Conservation (phyloP, 92 coral and sea anemone species). For the Paramuricea clavata region DNA sequence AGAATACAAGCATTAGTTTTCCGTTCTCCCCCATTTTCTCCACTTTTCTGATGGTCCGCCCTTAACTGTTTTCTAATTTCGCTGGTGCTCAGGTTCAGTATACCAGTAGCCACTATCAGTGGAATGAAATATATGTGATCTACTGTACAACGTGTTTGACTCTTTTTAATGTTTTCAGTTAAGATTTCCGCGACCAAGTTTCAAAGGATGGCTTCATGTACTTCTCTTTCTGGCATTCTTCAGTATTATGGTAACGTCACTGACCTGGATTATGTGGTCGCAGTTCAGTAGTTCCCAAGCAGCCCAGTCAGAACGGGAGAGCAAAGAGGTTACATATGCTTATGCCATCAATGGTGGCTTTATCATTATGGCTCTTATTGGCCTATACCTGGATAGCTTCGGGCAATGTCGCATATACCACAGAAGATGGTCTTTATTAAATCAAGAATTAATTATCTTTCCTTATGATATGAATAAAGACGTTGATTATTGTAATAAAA, state of each 20-base stretch:
- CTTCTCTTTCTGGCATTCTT: conserved; percentile 92
- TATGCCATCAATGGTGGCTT: conserved; percentile 96
- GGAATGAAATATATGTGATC: too few relatives aligned
- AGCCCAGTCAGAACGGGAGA: conserved; percentile 92
- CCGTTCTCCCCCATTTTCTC: too few relatives aligned
- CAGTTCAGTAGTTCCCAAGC: conserved; percentile 88
- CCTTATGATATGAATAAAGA: conserved; percentile 64
- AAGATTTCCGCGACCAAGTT: conserved; percentile 92
- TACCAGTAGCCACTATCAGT: too few relatives aligned
- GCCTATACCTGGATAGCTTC: conserved; percentile 92
- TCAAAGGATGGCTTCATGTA: conserved; percentile 96
- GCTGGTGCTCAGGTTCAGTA: too few relatives aligned
- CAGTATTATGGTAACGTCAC: conserved; percentile 95
- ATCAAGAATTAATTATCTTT: conserved; percentile 82
- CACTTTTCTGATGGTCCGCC: too few relatives aligned
- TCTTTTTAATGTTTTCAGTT: conserved; percentile 60
- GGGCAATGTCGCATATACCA: conserved; percentile 87
- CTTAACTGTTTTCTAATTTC: too few relatives aligned
- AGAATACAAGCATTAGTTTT: too few relatives aligned
- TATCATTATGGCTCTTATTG: conserved; percentile 91
- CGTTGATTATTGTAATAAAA: neutral
- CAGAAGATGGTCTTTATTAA: conserved; percentile 89
- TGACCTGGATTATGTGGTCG: conserved; percentile 99
- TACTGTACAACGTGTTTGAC: too few relatives aligned
- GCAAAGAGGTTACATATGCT: conserved; percentile 95